A percentile compares a stretch with the other conserved stretches of the same genome.
Evolutionary conservation across 2,113 vertebrate genomes (phyloP).

Genomic region (Atlantisia rogersi): DNA sequence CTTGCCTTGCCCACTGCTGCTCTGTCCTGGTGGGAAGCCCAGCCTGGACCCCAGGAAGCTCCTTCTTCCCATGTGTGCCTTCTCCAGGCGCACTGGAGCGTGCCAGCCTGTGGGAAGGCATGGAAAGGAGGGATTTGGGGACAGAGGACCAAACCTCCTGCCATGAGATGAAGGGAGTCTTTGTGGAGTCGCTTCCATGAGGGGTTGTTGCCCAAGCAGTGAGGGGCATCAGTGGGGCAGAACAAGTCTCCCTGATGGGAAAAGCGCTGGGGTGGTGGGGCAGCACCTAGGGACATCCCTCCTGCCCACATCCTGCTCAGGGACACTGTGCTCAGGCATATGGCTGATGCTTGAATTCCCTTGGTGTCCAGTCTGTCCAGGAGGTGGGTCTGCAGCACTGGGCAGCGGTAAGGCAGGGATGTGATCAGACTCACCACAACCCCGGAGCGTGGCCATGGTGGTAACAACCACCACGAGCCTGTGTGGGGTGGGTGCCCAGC

Average conservation of each 20-base stretch:
- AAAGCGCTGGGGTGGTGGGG: not conserved
- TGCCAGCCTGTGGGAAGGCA: not conserved
- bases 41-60: not conserved
- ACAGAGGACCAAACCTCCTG: not conserved
- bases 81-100: rapidly evolving
- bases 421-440: not conserved
- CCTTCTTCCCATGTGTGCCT: not conserved
- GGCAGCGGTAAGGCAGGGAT: not conserved
- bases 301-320: not conserved
- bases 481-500: rapidly evolving
- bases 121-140: not conserved
- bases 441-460: not conserved
- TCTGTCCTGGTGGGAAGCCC: not conserved
- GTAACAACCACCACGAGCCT: not conserved
- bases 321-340: rapidly evolving
- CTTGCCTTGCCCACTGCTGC: not conserved
- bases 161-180: not conserved
- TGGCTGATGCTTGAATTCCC: not conserved
- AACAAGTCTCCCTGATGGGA: not conserved
- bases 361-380: not conserved
- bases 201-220: not conserved
- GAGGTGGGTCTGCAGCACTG: not conserved
- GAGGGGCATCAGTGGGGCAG: not conserved
- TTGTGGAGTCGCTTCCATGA: rapidly evolving
- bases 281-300: not conserved